A percentile compares a stretch with the other conserved stretches of the same genome.
phyloP scores from a whole-genome alignment of 1,140 invertebrate species.

The Papilio machaon region DNA sequence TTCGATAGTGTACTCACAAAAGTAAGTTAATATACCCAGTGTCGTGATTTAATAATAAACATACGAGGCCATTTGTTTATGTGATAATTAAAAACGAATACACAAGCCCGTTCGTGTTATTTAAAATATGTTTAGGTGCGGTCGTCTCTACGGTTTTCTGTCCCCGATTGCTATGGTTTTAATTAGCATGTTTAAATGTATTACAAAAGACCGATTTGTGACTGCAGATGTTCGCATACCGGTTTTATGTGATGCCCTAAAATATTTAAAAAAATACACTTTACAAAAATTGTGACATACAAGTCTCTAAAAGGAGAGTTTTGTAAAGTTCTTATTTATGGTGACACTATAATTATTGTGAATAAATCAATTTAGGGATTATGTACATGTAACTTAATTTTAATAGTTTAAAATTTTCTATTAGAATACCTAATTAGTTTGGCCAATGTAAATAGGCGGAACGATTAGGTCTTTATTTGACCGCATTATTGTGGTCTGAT shows the following conservation, averaged over 20 bases:
- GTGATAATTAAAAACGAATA: slow-evolving; percentile 30
- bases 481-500: background rate
- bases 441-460: slow-evolving; percentile 1
- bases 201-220: background rate
- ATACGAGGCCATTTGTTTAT: slow-evolving; percentile 32
- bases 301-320: no score
- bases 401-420: background rate
- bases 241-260: background rate
- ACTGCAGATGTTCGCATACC: background rate
- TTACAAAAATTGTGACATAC: background rate
- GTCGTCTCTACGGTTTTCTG: slow-evolving; percentile 1
- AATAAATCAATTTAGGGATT: background rate
- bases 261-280: background rate
- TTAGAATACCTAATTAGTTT: slow-evolving; percentile 3
- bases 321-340: no score
- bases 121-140: slow-evolving; percentile 34
- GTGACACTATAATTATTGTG: no score
- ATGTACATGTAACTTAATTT: background rate
- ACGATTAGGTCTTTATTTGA: background rate
- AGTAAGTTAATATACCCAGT: background rate
- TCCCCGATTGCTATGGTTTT: slow-evolving; percentile 13
- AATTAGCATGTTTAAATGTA: slow-evolving; percentile 7
- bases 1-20: background rate
- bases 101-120: slow-evolving; percentile 13
- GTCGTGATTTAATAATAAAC: slow-evolving; percentile 39